Base-by-base conservation (phyloP, 2,113 vertebrate species). In the Motacilla tschutschensis region DNA sequence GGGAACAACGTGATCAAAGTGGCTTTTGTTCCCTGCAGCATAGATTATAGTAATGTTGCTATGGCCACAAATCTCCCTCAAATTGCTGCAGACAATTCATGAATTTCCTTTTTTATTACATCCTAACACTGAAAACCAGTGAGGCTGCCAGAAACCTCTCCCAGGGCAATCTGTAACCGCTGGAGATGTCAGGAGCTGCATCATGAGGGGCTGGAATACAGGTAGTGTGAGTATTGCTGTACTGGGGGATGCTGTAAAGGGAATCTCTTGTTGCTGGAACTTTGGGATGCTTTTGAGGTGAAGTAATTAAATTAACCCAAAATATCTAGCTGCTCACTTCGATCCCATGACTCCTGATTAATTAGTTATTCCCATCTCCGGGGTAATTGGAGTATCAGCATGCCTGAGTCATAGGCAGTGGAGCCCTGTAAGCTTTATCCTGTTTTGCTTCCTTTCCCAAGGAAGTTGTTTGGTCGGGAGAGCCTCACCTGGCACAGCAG, bases 11-110 rank as follows among this genome's bases (percentile, higher is more conserved):
- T n/a, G 71, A 82, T 91, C 67, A 43, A 50, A 83, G 83, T 75
- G 57, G 53, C 86, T 93, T 88, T 88, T 86, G 88, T 94, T 94
- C 72, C 75, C 41, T 46, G 60, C 88, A 54, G 79, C 53, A 44
- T 12, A 70, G 75, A 66, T 92, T 70, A 33, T 35, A 74, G 90
- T 87, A 90, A 87, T 71, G 92, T 90, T 95, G 93, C 94, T 95
- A 87, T 95, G 93, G 82, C 82, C 94, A 91, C 94, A 91, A 77
- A 88, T 92, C 88, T 87, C 77, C 69, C 65, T 74, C 72, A 86
- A 67, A 83, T 69, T 87, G 72, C 92, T 77, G 87, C 92, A 95
- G 92, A 92, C 79, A 83, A 85, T 90, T 92, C 82, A 74, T 74
- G 72, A 78, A 74, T 92, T 87, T 80, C 69, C 53, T 82, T 82